These are phyloP conservation scores for Phymastichus coffea DNA, from an alignment of 1,140 invertebrate species.

Conservation along the genomic window DNA sequence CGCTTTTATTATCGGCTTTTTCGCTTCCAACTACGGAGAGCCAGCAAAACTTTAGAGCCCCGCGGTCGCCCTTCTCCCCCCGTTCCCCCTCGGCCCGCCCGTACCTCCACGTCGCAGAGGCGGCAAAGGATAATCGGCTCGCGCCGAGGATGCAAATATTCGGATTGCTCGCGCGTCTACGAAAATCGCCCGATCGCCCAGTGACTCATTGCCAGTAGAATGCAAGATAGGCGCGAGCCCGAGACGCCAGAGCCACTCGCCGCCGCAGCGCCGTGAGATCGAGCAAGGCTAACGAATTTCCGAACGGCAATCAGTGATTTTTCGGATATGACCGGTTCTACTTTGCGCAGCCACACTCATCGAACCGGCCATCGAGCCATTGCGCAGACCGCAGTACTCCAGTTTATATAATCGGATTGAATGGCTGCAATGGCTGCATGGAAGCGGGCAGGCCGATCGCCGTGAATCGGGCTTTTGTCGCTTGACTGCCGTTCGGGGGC, in stretches of 20 bases:
- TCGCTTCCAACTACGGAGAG: too few relatives aligned
- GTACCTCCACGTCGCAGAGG: too few relatives aligned
- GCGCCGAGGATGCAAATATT: too few relatives aligned
- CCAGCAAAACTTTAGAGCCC: too few relatives aligned
- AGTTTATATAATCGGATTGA: slow-evolving; percentile 21
- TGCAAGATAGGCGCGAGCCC: too few relatives aligned
- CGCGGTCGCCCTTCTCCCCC: not conserved
- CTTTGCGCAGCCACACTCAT: slow-evolving; percentile 9
- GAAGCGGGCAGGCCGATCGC: slow-evolving; percentile 7
- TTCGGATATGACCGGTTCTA: slow-evolving; percentile 16
- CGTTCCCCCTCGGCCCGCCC: not conserved
- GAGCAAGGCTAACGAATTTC: not conserved
- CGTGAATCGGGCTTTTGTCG: slow-evolving; percentile 15
- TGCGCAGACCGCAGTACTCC: not conserved
- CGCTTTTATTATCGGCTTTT: not conserved
- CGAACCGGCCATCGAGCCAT: too few relatives aligned
- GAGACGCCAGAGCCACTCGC: too few relatives aligned
- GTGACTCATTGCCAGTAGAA: too few relatives aligned
- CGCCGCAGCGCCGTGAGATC: too few relatives aligned
- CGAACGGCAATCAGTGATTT: slow-evolving; percentile 2
- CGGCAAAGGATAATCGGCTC: too few relatives aligned
- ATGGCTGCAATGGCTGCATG: not conserved
- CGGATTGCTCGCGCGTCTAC: too few relatives aligned
- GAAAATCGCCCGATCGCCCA: too few relatives aligned
- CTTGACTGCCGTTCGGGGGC: not conserved